Percentiles rank a stretch among this genome's conserved stretches.
Conservation (phyloP, 2,888 invertebrate genomes). For the Lordiphosa andalusiaca region DNA sequence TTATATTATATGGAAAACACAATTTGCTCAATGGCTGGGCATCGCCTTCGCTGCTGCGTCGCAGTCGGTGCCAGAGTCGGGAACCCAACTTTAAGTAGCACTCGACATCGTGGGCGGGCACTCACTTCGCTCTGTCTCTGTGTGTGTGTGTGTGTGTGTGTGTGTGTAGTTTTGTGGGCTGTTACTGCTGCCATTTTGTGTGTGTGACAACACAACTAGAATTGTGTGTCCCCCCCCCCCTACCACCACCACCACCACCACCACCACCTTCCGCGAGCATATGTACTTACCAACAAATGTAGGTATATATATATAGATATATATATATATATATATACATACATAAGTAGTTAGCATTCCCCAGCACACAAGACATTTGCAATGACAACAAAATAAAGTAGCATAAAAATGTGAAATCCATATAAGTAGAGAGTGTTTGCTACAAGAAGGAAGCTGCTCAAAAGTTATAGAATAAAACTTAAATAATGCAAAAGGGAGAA, state of each 20-base stretch:
- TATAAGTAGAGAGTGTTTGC: no score
- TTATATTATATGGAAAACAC: slow-evolving; percentile 73
- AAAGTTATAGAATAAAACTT: no score
- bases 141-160: slow-evolving; percentile 39
- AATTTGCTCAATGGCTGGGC: slow-evolving; percentile 63
- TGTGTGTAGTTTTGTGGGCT: slow-evolving; percentile 65
- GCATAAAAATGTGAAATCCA: no score
- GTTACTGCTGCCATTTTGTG: slow-evolving; percentile 71
- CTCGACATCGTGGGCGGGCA: slow-evolving; percentile 62
- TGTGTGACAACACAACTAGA: slow-evolving; percentile 45
- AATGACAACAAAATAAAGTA: no score
- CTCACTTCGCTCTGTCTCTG: slow-evolving; percentile 8
- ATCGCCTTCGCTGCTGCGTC: slow-evolving; percentile 17
- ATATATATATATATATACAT: slow-evolving; percentile 4
- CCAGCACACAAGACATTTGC: neutral
- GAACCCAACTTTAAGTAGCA: slow-evolving; percentile 53
- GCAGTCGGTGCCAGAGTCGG: slow-evolving; percentile 35
- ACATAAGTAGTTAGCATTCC: slow-evolving; percentile 3
- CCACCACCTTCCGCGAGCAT: slow-evolving; percentile 16
- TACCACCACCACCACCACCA: no score
- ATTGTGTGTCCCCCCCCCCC: slow-evolving; percentile 16
- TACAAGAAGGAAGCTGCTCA: no score
- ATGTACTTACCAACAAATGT: neutral
- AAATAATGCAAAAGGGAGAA: no score
- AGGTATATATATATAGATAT: neutral